A percentile compares a stretch with the other conserved stretches of the same genome.
Evolutionary conservation across 2,113 vertebrate species (phyloP).

Genomic region (Indicator indicator): DNA sequence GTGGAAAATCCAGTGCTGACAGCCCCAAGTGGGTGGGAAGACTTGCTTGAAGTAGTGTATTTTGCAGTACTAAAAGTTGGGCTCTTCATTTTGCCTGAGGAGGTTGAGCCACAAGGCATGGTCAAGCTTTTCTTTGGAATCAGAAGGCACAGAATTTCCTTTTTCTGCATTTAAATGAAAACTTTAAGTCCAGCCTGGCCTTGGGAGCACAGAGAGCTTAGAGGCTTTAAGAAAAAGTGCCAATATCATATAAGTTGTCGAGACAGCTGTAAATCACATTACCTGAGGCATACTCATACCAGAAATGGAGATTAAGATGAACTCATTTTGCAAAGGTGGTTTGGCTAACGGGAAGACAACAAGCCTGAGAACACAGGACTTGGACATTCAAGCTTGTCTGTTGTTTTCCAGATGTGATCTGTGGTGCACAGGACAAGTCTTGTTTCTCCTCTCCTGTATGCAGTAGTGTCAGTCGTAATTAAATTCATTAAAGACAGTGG

Average conservation of each 20-base stretch:
- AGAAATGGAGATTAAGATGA: neutral
- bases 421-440: neutral
- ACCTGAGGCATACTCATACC: neutral
- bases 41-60: neutral
- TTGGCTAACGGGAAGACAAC: neutral
- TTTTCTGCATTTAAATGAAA: neutral
- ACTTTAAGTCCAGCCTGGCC: neutral
- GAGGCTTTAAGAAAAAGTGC: neutral
- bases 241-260: neutral
- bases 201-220: accelerated
- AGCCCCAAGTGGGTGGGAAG: neutral
- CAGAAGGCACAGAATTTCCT: neutral
- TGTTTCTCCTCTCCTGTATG: neutral
- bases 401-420: neutral
- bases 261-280: accelerated
- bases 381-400: neutral
- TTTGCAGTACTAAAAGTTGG: neutral
- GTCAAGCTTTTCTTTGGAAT: neutral
- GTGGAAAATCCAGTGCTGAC: neutral
- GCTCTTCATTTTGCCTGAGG: neutral
- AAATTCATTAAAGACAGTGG: neutral
- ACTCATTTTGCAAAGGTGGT: neutral
- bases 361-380: neutral
- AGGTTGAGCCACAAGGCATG: neutral
- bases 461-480: neutral